phyloP scores from a whole-genome alignment of 2,888 invertebrate species.

The Coelogynopora nodosa region DNA sequence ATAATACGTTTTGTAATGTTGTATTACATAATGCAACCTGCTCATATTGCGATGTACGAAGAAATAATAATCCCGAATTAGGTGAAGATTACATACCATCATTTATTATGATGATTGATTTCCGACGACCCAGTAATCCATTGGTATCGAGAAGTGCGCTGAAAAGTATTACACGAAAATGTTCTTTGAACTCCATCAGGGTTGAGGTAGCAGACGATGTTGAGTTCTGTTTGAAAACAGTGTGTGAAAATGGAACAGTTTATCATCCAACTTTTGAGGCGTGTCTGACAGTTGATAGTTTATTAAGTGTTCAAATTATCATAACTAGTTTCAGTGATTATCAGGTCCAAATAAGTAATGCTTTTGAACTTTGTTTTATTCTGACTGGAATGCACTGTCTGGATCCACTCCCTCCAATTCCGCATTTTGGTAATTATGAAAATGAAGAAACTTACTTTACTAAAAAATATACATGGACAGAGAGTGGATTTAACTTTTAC shows the following conservation, averaged over 20 bases:
- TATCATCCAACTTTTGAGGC: not conserved
- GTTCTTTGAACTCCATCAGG: not conserved
- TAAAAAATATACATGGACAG: not conserved
- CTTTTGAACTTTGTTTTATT: not conserved
- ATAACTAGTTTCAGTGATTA: not conserved
- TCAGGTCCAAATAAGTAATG: not conserved
- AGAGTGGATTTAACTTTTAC: not conserved
- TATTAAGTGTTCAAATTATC: not conserved
- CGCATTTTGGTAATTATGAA: too few species aligned
- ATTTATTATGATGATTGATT: slow-evolving; percentile 3
- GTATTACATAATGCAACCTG: not conserved
- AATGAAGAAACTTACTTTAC: not conserved
- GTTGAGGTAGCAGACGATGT: not conserved
- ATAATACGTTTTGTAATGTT: not conserved
- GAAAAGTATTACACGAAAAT: not conserved
- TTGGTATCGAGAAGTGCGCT: not conserved
- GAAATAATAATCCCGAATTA: not conserved
- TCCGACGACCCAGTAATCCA: not conserved
- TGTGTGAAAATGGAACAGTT: not conserved
- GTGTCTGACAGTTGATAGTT: not conserved
- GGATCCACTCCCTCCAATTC: too few species aligned
- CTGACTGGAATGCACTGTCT: not conserved
- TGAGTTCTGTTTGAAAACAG: not conserved
- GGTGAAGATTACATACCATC: not conserved
- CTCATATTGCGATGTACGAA: not conserved